phyloP scores from a whole-genome alignment of 2,888 invertebrate genomes.

The Acrobasis repandana region DNA sequence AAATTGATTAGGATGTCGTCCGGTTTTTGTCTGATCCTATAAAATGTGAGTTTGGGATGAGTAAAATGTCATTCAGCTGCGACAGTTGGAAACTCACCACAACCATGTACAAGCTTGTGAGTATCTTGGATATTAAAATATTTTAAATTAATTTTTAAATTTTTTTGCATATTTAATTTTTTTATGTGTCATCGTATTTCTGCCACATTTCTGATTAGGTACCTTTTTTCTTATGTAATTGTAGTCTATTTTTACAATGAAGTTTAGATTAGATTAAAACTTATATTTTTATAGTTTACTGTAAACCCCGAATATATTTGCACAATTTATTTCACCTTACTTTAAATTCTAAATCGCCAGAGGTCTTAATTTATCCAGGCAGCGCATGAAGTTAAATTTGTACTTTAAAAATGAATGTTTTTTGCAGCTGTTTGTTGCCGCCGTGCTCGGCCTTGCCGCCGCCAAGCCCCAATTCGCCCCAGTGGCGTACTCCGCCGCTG shows the following conservation, averaged over 20 bases:
- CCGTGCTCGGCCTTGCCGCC: conserved; percentile 31
- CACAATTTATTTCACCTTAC: no score
- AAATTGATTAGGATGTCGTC: conserved; percentile 21
- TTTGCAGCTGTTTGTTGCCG: conserved; percentile 29
- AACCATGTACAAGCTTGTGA: conserved; percentile 31
- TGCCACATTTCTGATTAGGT: no score
- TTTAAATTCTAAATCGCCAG: no score
- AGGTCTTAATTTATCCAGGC: no score
- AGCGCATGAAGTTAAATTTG: no score
- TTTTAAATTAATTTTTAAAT: neutral
- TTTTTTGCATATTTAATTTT: neutral
- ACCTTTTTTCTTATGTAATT: no score
- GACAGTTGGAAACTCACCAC: conserved; percentile 21
- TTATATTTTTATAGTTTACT: no score
- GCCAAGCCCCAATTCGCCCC: conserved; percentile 28
- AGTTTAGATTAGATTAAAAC: no score
- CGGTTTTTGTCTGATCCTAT: conserved; percentile 22
- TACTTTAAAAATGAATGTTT: neutral
- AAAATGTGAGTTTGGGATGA: conserved; percentile 20
- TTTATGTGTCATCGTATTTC: no score
- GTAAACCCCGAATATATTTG: no score
- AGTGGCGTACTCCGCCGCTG: conserved; percentile 16
- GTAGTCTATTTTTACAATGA: no score
- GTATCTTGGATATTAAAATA: conserved; percentile 10
- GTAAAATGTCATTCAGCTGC: conserved; percentile 21